phyloP scores from a whole-genome alignment of 2,113 vertebrate genomes.

The Sphyrna mokarran region DNA sequence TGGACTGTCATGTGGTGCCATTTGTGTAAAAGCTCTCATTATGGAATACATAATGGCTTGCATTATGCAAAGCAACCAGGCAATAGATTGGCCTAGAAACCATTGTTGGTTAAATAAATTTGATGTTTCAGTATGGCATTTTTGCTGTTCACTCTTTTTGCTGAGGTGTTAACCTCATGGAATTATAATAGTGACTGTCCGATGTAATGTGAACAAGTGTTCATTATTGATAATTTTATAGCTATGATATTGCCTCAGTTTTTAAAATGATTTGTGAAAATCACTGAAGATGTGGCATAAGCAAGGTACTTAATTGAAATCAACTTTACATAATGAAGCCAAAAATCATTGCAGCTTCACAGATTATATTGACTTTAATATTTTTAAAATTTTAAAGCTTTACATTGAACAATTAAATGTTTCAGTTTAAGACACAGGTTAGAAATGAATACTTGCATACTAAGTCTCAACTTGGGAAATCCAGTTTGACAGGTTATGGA shows the following conservation, averaged over 20 bases:
- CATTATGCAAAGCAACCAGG: background rate
- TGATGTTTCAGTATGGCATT: background rate
- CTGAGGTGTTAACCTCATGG: background rate
- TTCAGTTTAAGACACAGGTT: background rate
- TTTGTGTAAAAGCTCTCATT: too few relatives aligned
- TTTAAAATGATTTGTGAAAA: background rate
- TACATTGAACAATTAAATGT: background rate
- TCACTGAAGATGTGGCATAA: background rate
- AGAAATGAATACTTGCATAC: background rate
- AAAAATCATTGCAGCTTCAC: background rate
- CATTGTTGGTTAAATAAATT: background rate
- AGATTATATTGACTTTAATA: background rate
- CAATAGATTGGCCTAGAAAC: background rate
- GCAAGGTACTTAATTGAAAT: background rate
- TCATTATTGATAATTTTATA: background rate
- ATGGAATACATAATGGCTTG: background rate
- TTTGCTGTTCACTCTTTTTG: background rate
- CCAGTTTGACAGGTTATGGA: background rate
- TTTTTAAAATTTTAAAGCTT: background rate
- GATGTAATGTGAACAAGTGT: background rate
- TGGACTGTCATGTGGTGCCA: too few relatives aligned
- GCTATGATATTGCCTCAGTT: background rate
- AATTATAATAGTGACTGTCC: background rate
- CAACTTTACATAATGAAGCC: background rate
- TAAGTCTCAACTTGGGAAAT: background rate